Evolutionary conservation across 2,888 invertebrate genomes (phyloP), one percentile per base, ranked within the genome.

Genomic region (Patella depressa): DNA sequence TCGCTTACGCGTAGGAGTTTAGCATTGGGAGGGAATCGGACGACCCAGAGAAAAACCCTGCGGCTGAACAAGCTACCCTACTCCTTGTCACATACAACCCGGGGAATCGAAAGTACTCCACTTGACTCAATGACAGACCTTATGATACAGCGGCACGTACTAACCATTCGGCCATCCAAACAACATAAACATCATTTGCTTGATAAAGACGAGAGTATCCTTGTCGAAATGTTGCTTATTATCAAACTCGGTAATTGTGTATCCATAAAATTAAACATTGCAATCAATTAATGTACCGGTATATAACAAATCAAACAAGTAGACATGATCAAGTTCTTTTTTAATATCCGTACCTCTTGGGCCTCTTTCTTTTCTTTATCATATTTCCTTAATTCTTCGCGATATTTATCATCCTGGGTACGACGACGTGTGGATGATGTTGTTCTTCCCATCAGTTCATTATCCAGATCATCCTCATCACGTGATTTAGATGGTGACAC

Each of bases 341-440:
- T 45, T 17, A 7, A 7, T 15, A 75, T 0, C 11, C 81, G n/a
- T 70, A 90, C 90, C 86, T 90, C 89, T 72, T 88, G 88, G 24
- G 88, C 82, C 55, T 91, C 91, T 83, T 89, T 89, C 65, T 88
- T 83, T 70, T 91, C 91, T 78, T 86, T 89, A 72, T 90, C 90
- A 53, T 89, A 71, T 73, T 87, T 88, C 55, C 87, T 85, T 7
- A 91, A 79, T 72, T 89, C 88, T 79, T 90, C 89, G 72, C 85
- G 83, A 77, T 90, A 88, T 79, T 85, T 84, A 9, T 89, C 88
- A 34, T 88, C 86, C 14, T 86, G 86, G 0, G 85, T 83, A 29
- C 81, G 83, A 71, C 82, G 82, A 55, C 84, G 83, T 19, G 83
- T 82, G 0, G 82, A 81, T 9, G 45, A 45, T 12, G 78, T 75